phyloP scores from a whole-genome alignment of 2,113 vertebrate species.

The Lycocorax pyrrhopterus region DNA sequence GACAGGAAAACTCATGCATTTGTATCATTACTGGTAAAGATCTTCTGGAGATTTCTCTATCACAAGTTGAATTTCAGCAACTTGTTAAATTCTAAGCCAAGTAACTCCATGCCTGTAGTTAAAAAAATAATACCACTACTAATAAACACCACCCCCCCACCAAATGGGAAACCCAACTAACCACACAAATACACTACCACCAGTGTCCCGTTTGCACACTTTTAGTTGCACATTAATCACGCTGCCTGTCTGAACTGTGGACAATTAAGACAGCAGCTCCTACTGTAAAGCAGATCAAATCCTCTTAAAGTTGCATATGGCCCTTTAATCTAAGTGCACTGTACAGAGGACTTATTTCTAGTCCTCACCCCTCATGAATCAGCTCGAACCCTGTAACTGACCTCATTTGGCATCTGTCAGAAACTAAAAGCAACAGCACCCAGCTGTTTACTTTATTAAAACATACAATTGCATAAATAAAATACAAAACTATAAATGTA shows the following conservation, averaged over 20 bases:
- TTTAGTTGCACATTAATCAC: not conserved
- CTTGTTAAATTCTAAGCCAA: not conserved
- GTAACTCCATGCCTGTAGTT: not conserved
- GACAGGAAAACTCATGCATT: not conserved
- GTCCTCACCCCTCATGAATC: not conserved
- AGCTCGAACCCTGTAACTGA: conserved; percentile 12
- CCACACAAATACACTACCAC: not conserved
- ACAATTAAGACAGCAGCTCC: conserved; percentile 26
- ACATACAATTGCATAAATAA: not conserved
- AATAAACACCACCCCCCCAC: not conserved
- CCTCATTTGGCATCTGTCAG: conserved; percentile 53
- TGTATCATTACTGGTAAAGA: not conserved
- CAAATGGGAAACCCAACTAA: not conserved
- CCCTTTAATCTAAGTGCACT: conserved; percentile 23
- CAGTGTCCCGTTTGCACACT: not conserved
- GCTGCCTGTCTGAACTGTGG: not conserved
- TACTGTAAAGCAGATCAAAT: conserved; percentile 25
- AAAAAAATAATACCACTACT: not conserved
- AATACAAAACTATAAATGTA: not conserved
- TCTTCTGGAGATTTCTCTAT: not conserved
- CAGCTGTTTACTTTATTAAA: conserved; percentile 40
- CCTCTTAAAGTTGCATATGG: conserved; percentile 22
- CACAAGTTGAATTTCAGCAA: not conserved
- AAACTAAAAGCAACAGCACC: conserved; percentile 16
- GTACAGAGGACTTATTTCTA: not conserved